Evolutionary conservation across 1,140 invertebrate species (phyloP).

Genomic region (Drosophila littoralis): DNA sequence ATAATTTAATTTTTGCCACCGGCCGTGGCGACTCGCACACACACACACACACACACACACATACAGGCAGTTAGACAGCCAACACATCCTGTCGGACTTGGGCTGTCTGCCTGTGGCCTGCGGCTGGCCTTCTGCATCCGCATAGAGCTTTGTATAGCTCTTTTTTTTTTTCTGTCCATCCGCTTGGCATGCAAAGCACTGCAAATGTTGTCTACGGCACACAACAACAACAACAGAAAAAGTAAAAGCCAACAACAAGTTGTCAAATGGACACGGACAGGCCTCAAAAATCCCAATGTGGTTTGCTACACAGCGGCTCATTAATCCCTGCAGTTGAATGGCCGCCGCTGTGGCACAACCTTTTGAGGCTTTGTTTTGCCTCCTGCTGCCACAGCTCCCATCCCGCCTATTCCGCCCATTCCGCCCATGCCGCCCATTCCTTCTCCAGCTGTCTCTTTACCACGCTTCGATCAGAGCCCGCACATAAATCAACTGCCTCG

Average conservation of each 20-base stretch:
- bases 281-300: conserved; percentile 49
- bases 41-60: conserved; percentile 17
- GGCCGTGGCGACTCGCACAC: conserved; percentile 46
- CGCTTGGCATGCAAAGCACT: conserved; percentile 21
- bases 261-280: conserved; percentile 39
- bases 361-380: conserved; percentile 58
- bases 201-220: conserved; percentile 26
- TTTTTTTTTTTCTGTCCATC: conserved; percentile 23
- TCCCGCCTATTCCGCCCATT: no score
- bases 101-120: conserved; percentile 19
- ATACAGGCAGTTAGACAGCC: conserved; percentile 14
- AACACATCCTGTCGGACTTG: conserved; percentile 50
- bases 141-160: neutral
- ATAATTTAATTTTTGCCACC: conserved; percentile 81
- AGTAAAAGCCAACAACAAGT: conserved; percentile 32
- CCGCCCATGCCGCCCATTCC: neutral
- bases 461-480: conserved; percentile 24
- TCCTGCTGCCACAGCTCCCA: neutral
- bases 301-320: conserved; percentile 63
- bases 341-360: conserved; percentile 48
- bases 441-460: neutral
- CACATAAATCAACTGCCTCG: conserved; percentile 71
- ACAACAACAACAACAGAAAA: neutral
- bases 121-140: conserved; percentile 2
- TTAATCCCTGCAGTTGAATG: conserved; percentile 79